Conservation (phyloP, 92 coral and sea anemone species). For the Scolanthus callimorphus region DNA sequence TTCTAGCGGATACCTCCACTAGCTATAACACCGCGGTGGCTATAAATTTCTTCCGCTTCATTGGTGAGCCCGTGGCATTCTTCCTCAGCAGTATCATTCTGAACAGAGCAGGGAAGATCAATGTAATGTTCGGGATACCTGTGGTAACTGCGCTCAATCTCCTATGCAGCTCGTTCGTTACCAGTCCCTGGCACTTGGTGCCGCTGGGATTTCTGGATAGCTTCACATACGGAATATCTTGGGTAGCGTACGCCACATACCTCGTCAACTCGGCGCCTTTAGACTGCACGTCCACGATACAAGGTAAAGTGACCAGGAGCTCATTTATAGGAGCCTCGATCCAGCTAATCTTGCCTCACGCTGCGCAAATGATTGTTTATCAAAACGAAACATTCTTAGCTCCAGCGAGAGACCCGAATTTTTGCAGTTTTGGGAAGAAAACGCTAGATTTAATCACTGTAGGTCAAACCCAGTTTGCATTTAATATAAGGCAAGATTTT, state of each 20-base stretch:
- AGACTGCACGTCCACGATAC: conserved; percentile 71
- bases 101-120: conserved; percentile 63
- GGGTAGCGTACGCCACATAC: conserved; percentile 75
- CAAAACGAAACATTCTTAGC: no score
- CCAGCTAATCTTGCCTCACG: no score
- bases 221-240: conserved; percentile 62
- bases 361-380: no score
- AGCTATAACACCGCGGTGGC: conserved; percentile 50
- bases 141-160: conserved; percentile 55
- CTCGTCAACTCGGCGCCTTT: conserved; percentile 60
- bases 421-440: no score
- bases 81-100: conserved; percentile 72
- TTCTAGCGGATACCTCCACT: conserved; percentile 48
- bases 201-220: conserved; percentile 76
- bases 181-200: conserved; percentile 74
- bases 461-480: no score
- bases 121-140: conserved; percentile 64
- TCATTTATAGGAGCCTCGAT: no score
- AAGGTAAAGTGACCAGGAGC: no score
- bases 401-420: no score
- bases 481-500: no score
- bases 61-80: conserved; percentile 86
- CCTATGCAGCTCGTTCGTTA: conserved; percentile 62
- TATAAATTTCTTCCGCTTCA: conserved; percentile 59
- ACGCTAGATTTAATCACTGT: no score